Conservation (phyloP, 1,140 invertebrate species). For the Ceratina australensis region DNA sequence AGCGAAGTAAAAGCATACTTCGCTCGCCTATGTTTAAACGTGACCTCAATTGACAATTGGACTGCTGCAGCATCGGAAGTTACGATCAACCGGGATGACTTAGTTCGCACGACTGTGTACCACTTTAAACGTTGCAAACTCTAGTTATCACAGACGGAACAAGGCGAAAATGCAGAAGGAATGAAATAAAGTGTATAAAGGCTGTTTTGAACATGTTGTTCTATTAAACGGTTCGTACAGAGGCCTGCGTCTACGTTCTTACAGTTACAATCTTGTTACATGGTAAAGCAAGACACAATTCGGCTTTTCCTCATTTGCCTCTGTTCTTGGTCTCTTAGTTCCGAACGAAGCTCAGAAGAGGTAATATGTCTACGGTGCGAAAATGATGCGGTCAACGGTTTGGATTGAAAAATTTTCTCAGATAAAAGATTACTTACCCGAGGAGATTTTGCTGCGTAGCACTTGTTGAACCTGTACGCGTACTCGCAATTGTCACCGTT, state of each 20-base stretch:
- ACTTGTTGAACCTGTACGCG: slow-evolving; percentile 71
- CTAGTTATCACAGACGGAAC: no score
- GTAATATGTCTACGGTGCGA: slow-evolving; percentile 59
- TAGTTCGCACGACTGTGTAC: background rate
- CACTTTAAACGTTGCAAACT: background rate
- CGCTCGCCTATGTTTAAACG: slow-evolving; percentile 15
- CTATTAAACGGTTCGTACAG: slow-evolving; percentile 37
- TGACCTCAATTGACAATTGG: slow-evolving; percentile 57
- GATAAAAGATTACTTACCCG: slow-evolving; percentile 58
- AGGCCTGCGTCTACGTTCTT: slow-evolving; percentile 8
- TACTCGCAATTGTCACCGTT: slow-evolving; percentile 71
- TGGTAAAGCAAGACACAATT: slow-evolving; percentile 4
- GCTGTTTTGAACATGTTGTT: slow-evolving; percentile 24
- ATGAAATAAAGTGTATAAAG: background rate
- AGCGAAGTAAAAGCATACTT: background rate
- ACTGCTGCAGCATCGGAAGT: slow-evolving; percentile 24
- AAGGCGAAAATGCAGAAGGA: background rate
- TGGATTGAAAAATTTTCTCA: background rate
- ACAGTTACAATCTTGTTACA: slow-evolving; percentile 13
- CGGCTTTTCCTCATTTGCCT: slow-evolving; percentile 33
- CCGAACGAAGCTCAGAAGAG: slow-evolving; percentile 38
- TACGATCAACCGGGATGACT: slow-evolving; percentile 8
- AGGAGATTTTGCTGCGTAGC: slow-evolving; percentile 69
- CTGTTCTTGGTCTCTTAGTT: background rate
- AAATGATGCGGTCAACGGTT: background rate